These are phyloP conservation scores for Daphoenositta chrysoptera DNA, from an alignment of 2,113 vertebrate genomes.

Conservation along the genomic window DNA sequence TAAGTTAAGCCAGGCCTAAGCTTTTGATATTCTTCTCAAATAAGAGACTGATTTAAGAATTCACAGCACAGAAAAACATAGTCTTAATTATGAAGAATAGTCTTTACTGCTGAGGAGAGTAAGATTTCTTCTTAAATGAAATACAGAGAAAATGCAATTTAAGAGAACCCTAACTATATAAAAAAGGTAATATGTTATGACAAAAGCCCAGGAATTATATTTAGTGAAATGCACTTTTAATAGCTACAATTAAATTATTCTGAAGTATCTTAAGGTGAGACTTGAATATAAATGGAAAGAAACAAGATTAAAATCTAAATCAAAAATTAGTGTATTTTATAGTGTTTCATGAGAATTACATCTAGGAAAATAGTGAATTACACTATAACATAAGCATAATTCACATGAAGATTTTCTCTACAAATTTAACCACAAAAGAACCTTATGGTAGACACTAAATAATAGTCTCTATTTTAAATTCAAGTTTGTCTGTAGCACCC, in stretches of 20 bases:
- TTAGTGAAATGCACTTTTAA: not conserved
- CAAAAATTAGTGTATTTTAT: not conserved
- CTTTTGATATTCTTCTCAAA: not conserved
- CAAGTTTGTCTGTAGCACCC: not conserved
- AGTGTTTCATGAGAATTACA: not conserved
- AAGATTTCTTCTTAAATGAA: not conserved
- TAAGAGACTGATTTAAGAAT: not conserved
- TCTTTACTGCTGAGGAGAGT: not conserved
- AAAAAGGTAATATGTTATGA: not conserved
- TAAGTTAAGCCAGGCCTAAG: not conserved
- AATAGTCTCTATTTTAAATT: not conserved
- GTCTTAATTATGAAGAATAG: no score
- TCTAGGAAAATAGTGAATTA: not conserved
- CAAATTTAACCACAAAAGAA: not conserved
- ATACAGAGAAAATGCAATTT: not conserved
- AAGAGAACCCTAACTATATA: not conserved
- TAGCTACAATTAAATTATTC: not conserved
- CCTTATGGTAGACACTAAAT: not conserved
- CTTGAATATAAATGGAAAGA: not conserved
- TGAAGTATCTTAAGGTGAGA: not conserved
- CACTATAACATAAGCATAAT: not conserved
- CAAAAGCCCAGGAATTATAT: not conserved
- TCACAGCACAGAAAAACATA: not conserved
- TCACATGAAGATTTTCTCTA: not conserved
- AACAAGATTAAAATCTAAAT: not conserved